Conservation (phyloP, 2,888 invertebrate genomes). For the Chloromyia formosa region DNA sequence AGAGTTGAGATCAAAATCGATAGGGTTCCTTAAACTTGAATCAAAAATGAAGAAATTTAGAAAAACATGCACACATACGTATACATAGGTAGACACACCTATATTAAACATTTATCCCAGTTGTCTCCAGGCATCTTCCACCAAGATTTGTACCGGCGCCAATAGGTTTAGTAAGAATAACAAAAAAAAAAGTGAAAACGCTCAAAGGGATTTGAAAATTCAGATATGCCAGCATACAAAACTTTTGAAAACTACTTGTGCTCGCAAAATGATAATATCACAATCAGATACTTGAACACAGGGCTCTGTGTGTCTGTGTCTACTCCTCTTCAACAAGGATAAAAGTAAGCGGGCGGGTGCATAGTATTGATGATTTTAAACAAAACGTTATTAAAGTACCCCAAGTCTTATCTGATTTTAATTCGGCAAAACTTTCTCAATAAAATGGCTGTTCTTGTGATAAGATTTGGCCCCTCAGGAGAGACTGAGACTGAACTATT, state of each 20-base stretch:
- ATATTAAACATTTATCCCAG: too few relatives aligned
- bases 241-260: constrained; percentile 31
- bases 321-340: not conserved
- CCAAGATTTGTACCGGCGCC: not conserved
- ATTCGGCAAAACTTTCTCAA: constrained; percentile 41
- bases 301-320: not conserved
- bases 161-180: not conserved
- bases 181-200: not conserved
- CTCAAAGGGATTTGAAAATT: constrained; percentile 13
- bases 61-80: too few relatives aligned
- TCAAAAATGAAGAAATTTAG: too few relatives aligned
- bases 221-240: not conserved
- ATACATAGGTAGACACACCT: too few relatives aligned
- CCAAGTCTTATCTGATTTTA: constrained; percentile 43
- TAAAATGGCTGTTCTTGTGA: constrained; percentile 40
- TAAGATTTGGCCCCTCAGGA: constrained; percentile 18
- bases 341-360: not conserved
- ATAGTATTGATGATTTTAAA: constrained; percentile 37
- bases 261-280: constrained; percentile 27
- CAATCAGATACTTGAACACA: not conserved
- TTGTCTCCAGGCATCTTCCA: too few relatives aligned
- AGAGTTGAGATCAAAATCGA: too few relatives aligned
- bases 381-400: constrained; percentile 39
- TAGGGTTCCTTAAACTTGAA: too few relatives aligned
- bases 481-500: not conserved